phyloP scores from a whole-genome alignment of 2,113 vertebrate species.

The Panthera tigris region DNA sequence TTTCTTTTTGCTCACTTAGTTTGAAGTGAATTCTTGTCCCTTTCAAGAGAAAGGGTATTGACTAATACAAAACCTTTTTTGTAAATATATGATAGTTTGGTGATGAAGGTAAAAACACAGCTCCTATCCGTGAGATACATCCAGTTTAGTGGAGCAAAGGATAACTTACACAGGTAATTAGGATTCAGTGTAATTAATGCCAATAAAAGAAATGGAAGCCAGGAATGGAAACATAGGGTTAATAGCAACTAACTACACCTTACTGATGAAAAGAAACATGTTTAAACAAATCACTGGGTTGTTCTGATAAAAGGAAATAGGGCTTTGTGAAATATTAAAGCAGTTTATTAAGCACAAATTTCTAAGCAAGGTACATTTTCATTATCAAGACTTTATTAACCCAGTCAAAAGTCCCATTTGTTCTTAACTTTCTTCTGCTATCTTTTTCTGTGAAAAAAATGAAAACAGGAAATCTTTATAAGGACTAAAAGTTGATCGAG shows the following conservation, averaged over 20 bases:
- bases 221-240: not conserved
- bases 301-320: not conserved
- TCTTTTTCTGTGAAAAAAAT: not conserved
- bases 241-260: not conserved
- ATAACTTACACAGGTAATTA: not conserved
- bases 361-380: not conserved
- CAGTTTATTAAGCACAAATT: not conserved
- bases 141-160: not conserved
- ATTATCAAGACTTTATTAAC: conserved; percentile 10
- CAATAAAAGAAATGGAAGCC: not conserved
- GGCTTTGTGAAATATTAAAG: not conserved
- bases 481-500: not conserved
- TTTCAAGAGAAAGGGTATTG: not conserved
- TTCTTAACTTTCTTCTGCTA: not conserved
- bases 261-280: not conserved
- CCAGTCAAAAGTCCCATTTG: not conserved
- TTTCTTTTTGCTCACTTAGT: not conserved
- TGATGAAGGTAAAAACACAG: not conserved
- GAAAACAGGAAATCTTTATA: not conserved
- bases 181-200: not conserved
- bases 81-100: not conserved
- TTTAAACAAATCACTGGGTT: not conserved
- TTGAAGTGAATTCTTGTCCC: not conserved
- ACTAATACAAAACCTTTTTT: not conserved
- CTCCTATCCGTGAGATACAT: not conserved